These are phyloP conservation scores for Netelia melanura DNA, from an alignment of 2,888 invertebrate genomes.

Conservation along the genomic window DNA sequence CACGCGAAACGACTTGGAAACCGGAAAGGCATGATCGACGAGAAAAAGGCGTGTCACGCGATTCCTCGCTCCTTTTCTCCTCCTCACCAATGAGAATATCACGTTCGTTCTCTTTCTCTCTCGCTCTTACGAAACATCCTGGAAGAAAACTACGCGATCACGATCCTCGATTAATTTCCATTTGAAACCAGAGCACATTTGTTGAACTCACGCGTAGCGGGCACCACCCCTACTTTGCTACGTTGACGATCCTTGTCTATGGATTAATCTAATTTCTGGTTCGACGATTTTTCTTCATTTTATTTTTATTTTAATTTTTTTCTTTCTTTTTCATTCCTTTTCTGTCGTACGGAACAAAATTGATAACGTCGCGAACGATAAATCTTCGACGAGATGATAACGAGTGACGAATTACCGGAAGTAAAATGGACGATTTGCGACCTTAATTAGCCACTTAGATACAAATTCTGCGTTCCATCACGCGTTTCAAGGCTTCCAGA, in stretches of 20 bases:
- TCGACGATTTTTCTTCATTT: neutral
- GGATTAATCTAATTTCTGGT: slow-evolving; percentile 24
- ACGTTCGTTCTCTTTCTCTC: slow-evolving; percentile 14
- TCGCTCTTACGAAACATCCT: neutral
- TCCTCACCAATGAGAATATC: slow-evolving; percentile 16
- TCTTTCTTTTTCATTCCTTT: neutral
- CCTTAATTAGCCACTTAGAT: neutral
- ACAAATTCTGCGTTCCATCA: neutral
- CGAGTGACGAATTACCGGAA: slow-evolving; percentile 24
- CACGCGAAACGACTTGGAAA: slow-evolving; percentile 27
- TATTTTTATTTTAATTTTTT: neutral
- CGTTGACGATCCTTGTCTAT: slow-evolving; percentile 13
- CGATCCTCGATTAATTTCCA: slow-evolving; percentile 14
- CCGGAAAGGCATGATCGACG: slow-evolving; percentile 51
- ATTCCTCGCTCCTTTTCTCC: slow-evolving; percentile 26
- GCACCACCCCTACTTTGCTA: neutral
- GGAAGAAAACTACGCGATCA: slow-evolving; percentile 6
- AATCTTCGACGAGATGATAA: slow-evolving; percentile 6
- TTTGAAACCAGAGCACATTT: slow-evolving; percentile 5
- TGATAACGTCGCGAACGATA: neutral
- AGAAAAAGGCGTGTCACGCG: slow-evolving; percentile 44
- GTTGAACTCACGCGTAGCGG: neutral
- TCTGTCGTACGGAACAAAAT: neutral
- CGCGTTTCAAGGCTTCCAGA: neutral
- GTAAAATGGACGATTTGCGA: neutral